Percentiles rank a stretch among this genome's conserved stretches.
These are phyloP conservation scores for Vidua macroura DNA, from an alignment of 2,113 vertebrate species.

Conservation along the genomic window DNA sequence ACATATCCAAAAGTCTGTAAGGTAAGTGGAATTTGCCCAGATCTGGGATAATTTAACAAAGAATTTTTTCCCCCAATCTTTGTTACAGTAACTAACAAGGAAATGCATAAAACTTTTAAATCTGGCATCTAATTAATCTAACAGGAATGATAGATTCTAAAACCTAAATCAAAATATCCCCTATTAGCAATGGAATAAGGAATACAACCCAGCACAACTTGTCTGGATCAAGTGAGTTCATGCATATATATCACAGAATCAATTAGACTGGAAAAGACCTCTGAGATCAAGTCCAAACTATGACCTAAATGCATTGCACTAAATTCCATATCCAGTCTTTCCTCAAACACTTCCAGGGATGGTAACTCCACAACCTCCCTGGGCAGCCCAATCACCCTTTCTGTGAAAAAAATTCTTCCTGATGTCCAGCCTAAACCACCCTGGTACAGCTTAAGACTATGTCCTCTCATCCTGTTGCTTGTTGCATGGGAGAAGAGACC, in stretches of 20 bases:
- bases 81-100: background rate
- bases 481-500: background rate
- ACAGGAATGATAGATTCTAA: background rate
- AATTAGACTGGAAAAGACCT: background rate
- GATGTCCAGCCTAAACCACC: background rate
- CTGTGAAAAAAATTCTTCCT: background rate
- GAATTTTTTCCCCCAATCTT: background rate
- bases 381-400: background rate
- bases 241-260: background rate
- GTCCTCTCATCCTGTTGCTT: background rate
- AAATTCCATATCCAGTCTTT: background rate
- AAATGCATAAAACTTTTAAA: background rate
- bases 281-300: background rate
- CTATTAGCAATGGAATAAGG: background rate
- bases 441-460: background rate
- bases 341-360: background rate
- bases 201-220: background rate
- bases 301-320: background rate
- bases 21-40: background rate
- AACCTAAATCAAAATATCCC: background rate
- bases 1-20: background rate
- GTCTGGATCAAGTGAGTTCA: background rate
- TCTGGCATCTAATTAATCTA: background rate
- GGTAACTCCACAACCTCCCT: background rate
- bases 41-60: background rate